These are phyloP conservation scores for Diorhabda carinulata DNA, from an alignment of 1,140 invertebrate genomes.

Conservation along the genomic window DNA sequence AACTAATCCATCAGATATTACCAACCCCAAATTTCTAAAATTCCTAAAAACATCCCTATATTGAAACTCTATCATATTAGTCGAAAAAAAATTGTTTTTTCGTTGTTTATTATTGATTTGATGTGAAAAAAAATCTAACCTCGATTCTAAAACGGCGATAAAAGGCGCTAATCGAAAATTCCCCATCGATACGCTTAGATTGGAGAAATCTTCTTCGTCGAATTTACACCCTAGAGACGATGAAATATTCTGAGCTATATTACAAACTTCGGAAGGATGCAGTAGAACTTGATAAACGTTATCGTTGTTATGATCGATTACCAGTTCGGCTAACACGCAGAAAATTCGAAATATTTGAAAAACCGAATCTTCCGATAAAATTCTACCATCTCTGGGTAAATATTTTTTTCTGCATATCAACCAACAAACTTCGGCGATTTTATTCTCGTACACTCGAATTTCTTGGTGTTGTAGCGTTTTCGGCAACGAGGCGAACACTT, in stretches of 20 bases:
- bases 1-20: no score
- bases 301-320: slow-evolving; percentile 45
- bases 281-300: slow-evolving; percentile 56
- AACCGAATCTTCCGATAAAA: slow-evolving; percentile 61
- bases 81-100: no score
- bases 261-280: slow-evolving; percentile 62
- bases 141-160: slow-evolving; percentile 65
- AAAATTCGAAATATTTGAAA: slow-evolving; percentile 76
- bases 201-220: slow-evolving; percentile 64
- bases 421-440: slow-evolving; percentile 70
- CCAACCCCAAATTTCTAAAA: no score
- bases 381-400: slow-evolving; percentile 53
- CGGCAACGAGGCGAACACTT: slow-evolving; percentile 63
- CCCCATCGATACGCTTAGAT: slow-evolving; percentile 59
- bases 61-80: no score
- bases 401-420: slow-evolving; percentile 66
- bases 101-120: no score
- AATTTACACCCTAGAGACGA: slow-evolving; percentile 62
- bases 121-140: background rate
- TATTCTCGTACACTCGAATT: slow-evolving; percentile 56
- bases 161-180: slow-evolving; percentile 64
- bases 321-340: slow-evolving; percentile 68
- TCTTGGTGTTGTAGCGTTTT: slow-evolving; percentile 54
- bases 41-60: no score
- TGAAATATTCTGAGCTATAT: slow-evolving; percentile 62